Base-by-base conservation (phyloP, 2,797 vertebrate species). In the Cygnus olor region DNA sequence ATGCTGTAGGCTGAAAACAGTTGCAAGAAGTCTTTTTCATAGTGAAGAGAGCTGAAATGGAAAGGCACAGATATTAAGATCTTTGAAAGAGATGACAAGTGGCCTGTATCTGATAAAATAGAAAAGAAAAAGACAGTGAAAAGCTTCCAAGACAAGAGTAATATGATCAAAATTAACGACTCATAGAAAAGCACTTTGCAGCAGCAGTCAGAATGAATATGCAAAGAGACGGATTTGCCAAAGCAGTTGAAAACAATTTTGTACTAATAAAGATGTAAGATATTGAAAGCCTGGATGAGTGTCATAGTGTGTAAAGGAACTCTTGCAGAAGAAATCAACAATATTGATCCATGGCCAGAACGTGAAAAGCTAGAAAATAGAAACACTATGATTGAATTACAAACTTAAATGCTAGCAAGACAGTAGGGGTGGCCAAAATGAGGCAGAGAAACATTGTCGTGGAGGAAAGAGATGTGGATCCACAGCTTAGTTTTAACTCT, bases 161-260 rank as follows among this genome's bases (percentile, higher is more conserved):
- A 79, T 63, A 70, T 54, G 28, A 71, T 80, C 57, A 91, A 78
- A 96, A 92, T 81, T 88, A 90, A 90, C 92, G 94, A 65, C 80
- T 93, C 70, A 14, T 78, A 56, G 58, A 93, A 63, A 42, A 76
- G 73, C 63, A 86, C 19, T 93, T 95, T 60, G n/a, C 60, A 89
- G 71, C 63, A 84, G 70, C 14, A 68, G n/a, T 63, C 38, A 90
- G 85, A 92, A 85, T 53, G 36, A 78, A 49, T 93, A 88, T 73
- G 56, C 44, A 80, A 84, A 76, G n/a, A 77, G 27, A 73, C 4
- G 12, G 42, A 84, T 73, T 64, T 93, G 56, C 42, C 58, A 95
- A 91, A 91, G 63, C 54, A 81, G 69, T 70, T 73, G 16, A 92
- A 92, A 93, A 91, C 16, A 65, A 45, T 84, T 80, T 71, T 85